phyloP scores from a whole-genome alignment of 1,140 invertebrate genomes.

The Megalonaias nervosa region DNA sequence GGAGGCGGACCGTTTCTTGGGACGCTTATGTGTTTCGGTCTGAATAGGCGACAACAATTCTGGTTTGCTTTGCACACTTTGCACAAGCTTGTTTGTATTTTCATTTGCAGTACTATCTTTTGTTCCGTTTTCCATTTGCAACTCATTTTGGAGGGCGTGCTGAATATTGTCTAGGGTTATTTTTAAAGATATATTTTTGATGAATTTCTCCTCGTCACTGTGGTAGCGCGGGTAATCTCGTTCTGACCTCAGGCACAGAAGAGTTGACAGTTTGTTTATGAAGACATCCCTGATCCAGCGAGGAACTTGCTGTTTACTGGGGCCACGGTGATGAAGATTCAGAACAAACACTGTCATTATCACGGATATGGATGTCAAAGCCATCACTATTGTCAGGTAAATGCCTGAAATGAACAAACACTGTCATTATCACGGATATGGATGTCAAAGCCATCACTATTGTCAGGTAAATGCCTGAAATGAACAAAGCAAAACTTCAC shows the following conservation, averaged over 20 bases:
- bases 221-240: conserved; percentile 1
- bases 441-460: conserved; percentile 72
- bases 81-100: background rate
- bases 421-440: conserved; percentile 71
- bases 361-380: conserved; percentile 71
- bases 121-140: conserved; percentile 48
- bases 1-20: conserved; percentile 2
- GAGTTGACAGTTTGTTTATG: conserved; percentile 33
- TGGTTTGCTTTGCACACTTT: background rate
- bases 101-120: background rate
- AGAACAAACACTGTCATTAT: conserved; percentile 72
- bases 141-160: conserved; percentile 62
- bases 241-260: conserved; percentile 19
- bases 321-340: conserved; percentile 71
- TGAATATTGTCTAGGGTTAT: conserved; percentile 65
- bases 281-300: conserved; percentile 56
- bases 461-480: conserved; percentile 71
- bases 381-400: conserved; percentile 72
- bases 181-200: conserved; percentile 57
- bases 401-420: conserved; percentile 66
- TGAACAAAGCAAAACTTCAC: conserved; percentile 3
- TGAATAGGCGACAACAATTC: background rate
- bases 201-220: conserved; percentile 36
- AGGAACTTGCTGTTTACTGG: conserved; percentile 65
- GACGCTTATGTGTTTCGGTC: background rate